Conservation (phyloP, 2,113 vertebrate genomes). For the Orcinus orca region DNA sequence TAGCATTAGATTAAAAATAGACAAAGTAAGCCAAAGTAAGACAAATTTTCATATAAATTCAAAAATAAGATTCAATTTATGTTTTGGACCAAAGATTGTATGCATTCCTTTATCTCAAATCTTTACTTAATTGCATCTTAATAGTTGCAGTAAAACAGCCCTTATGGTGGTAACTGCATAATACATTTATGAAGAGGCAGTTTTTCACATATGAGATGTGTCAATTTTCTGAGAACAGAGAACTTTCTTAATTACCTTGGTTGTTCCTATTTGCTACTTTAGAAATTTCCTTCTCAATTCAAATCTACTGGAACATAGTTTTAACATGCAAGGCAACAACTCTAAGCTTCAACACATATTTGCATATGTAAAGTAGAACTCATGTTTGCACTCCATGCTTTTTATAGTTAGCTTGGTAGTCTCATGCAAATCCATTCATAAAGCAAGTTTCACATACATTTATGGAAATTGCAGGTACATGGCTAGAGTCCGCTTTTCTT, state of each 20-base stretch:
- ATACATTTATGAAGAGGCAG: conserved; percentile 67
- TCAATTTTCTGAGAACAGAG: conserved; percentile 68
- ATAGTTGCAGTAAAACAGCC: conserved; percentile 29
- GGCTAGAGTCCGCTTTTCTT: not conserved
- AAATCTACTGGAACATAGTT: not conserved
- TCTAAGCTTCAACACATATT: conserved; percentile 36
- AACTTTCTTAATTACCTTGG: conserved; percentile 59
- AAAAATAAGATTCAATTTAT: conserved; percentile 24
- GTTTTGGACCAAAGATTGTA: not conserved
- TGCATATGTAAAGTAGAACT: conserved; percentile 40
- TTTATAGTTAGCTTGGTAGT: conserved; percentile 30
- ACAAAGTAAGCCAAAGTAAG: not conserved
- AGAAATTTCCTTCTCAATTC: conserved; percentile 26
- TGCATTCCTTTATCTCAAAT: conserved; percentile 34
- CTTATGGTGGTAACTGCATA: conserved; percentile 14
- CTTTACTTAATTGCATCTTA: conserved; percentile 50
- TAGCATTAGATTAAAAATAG: not conserved
- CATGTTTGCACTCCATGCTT: not conserved
- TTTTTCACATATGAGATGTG: conserved; percentile 7
- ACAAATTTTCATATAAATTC: not conserved
- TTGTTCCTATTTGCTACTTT: conserved; percentile 50
- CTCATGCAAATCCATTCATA: conserved; percentile 38
- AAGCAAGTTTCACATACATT: not conserved
- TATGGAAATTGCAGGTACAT: not conserved
- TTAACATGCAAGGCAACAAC: conserved; percentile 9